phyloP scores from a whole-genome alignment of 2,113 vertebrate species.

The Campylomormyrus tamandua region DNA sequence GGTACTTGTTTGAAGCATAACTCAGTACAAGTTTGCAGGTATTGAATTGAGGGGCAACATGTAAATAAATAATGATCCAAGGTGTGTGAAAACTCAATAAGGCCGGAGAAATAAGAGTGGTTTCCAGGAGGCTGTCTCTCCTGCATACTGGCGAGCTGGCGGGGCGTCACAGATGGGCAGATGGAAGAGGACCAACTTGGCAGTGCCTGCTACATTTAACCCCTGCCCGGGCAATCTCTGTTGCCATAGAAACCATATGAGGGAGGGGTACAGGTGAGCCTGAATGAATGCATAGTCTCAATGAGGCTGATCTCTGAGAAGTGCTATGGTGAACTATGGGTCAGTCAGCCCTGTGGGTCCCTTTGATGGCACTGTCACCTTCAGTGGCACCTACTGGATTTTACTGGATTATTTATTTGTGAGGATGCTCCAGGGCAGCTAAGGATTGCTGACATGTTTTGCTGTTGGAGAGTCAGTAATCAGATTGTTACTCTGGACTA shows the following conservation, averaged over 20 bases:
- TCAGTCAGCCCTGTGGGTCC: background rate
- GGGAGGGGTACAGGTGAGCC: background rate
- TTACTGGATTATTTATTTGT: background rate
- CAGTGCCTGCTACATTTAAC: background rate
- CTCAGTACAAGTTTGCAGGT: background rate
- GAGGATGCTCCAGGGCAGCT: background rate
- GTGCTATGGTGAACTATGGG: background rate
- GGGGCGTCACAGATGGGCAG: background rate
- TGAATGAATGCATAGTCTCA: background rate
- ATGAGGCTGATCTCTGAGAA: background rate
- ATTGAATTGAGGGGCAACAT: background rate
- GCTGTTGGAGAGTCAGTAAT: background rate
- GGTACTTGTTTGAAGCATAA: background rate
- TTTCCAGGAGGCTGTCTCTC: background rate
- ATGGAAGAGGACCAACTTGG: background rate
- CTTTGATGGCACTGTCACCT: background rate
- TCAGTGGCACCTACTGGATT: background rate
- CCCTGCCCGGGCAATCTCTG: background rate
- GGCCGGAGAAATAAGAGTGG: background rate
- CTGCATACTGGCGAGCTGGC: background rate
- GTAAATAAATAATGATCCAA: background rate
- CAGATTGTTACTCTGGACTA: background rate
- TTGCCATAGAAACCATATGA: conserved; percentile 15
- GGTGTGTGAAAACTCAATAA: background rate
- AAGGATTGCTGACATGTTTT: background rate